Evolutionary conservation across 1,140 invertebrate species (phyloP).

Genomic region (Drosophila subpulchrella): DNA sequence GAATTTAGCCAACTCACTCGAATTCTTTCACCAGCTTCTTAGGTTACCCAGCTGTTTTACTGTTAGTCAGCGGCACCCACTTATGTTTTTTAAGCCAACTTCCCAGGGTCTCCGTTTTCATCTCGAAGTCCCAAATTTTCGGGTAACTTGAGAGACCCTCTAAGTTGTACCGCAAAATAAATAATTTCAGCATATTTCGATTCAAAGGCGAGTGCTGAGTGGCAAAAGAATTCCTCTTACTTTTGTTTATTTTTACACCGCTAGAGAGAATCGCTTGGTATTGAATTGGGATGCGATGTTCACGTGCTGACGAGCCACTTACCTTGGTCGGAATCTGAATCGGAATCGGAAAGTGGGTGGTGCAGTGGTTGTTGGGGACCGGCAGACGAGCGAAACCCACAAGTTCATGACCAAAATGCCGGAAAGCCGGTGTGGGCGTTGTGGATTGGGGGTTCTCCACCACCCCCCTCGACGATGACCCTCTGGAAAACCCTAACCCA

Average conservation of each 20-base stretch:
- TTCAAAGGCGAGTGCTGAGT: constrained; percentile 19
- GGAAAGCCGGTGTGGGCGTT: constrained; percentile 64
- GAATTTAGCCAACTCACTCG: constrained; percentile 23
- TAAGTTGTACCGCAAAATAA: constrained; percentile 26
- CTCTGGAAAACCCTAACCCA: constrained; percentile 2
- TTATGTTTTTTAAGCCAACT: constrained; percentile 13
- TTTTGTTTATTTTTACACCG: constrained; percentile 31
- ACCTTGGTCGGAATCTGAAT: constrained; percentile 1
- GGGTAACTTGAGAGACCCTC: constrained; percentile 33
- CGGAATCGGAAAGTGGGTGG: constrained; percentile 3
- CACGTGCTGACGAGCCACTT: constrained; percentile 40
- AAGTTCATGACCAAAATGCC: constrained; percentile 81
- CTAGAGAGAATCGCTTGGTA: constrained; percentile 3
- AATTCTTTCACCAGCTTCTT: constrained; percentile 32
- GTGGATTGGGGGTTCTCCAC: neutral
- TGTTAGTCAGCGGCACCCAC: constrained; percentile 45
- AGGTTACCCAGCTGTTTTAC: constrained; percentile 52
- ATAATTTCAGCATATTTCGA: constrained; percentile 32
- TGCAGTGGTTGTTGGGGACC: constrained; percentile 16
- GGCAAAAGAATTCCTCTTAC: constrained; percentile 18
- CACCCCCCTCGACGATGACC: neutral
- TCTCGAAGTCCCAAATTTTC: constrained; percentile 9
- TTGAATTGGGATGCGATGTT: constrained; percentile 16
- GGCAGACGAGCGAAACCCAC: constrained; percentile 50
- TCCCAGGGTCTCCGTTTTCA: constrained; percentile 44